Evolutionary conservation across 2,113 vertebrate species (phyloP).

Genomic region (Malurus melanocephalus): DNA sequence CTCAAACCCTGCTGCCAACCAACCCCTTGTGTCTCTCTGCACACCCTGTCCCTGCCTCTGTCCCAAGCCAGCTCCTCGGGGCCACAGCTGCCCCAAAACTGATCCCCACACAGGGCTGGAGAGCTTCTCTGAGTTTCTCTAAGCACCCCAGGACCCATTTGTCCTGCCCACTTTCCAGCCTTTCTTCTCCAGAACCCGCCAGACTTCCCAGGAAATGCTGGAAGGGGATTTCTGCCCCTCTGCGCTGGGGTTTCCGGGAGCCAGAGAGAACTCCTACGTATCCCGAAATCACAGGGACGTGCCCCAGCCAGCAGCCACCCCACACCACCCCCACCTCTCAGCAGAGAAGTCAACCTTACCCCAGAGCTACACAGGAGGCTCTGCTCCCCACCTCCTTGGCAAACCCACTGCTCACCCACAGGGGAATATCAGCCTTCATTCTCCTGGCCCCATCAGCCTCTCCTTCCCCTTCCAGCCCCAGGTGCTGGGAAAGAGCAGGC

Average conservation of each 20-base stretch:
- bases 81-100: not conserved
- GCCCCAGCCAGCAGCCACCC: slow-evolving; percentile 34
- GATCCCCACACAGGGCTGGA: not conserved
- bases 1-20: not conserved
- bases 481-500: not conserved
- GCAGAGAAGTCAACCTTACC: not conserved
- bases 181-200: not conserved
- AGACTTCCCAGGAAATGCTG: slow-evolving; percentile 25
- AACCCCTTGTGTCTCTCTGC: not conserved
- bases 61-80: accelerated
- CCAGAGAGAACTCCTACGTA: not conserved
- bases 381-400: slow-evolving; percentile 13
- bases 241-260: not conserved
- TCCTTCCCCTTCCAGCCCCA: not conserved
- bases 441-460: not conserved
- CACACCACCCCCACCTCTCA: not conserved
- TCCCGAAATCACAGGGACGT: not conserved
- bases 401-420: not conserved
- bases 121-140: not conserved
- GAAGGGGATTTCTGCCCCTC: not conserved
- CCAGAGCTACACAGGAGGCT: slow-evolving; percentile 7
- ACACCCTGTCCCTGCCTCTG: not conserved
- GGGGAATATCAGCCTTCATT: not conserved
- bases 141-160: not conserved
- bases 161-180: not conserved